Base-by-base conservation (phyloP, 2,888 invertebrate genomes). In the Cryptophagus acutangulus region DNA sequence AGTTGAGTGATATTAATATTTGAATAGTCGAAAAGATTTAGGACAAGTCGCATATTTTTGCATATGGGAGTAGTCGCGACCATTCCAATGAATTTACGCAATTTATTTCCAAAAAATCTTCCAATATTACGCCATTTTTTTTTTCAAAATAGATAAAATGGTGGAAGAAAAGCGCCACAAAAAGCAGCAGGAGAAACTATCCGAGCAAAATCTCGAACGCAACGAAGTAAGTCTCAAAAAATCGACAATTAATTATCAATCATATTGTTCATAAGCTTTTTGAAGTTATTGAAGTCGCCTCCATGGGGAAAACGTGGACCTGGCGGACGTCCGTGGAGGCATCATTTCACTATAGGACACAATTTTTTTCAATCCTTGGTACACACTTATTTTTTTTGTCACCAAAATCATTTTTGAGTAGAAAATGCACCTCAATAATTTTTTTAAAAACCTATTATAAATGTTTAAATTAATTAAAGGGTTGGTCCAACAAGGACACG, bases 341-440 rank as follows among this genome's bases (percentile, higher is more conserved):
- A 81, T 69, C 84, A 83, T 45, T 77, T 79, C 58, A 72, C 79
- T 62, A 74, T 84, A 58, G 87, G 86, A 59, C 70, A 77, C 55
- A 78, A 82, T 69, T 87, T 87, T 73, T 78, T 82, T 57, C 79
- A 82, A 66, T 87, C 87, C 52, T 75, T 87, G 84, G 86, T 86
- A 76, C 62, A 67, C 65, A 59, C 61, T 58, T 51, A 45, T 47
- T 43, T 28, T 31, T 18, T 45, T 43, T 34, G 10, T n/a, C n/a
- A n/a, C n/a, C n/a, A n/a, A n/a, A n/a, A n/a, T n/a, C n/a, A n/a
- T n/a, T n/a, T n/a, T n/a, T n/a, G n/a, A n/a, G n/a, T n/a, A n/a
- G n/a, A n/a, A n/a, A n/a, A n/a, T n/a, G n/a, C n/a, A n/a, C n/a
- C n/a, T n/a, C n/a, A n/a, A n/a, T n/a, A n/a, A n/a, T n/a, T n/a